Base-by-base conservation (phyloP, 53 echinoderm and acorn worm species). In the Apostichopus leukothele region DNA sequence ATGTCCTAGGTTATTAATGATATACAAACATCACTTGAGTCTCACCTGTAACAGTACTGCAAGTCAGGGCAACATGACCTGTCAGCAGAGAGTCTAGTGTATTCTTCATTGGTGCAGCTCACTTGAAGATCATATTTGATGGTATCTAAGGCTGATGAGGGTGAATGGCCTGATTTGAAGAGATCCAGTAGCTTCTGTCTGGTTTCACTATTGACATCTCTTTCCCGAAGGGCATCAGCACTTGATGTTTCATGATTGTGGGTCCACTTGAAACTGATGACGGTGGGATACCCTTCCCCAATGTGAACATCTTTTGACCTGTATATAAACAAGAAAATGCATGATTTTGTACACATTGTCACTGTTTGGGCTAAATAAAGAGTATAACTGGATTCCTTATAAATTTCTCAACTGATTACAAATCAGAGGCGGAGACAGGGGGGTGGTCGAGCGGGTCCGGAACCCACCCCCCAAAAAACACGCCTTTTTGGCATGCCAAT, bases 261-360 rank as follows among this genome's bases (percentile, higher is more conserved):
- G n/a, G 52, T 25, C 20, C 60, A 89, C 23, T 9, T 75, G 0
- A 89, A 81, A 54, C 9, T 81, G 12, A 89, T 53, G 14, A 81
- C 59, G 52, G 93, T 91, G 57, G 90, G 93, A 87, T 60, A 91
- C 13, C 91, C 78, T 39, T 39, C 39, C 10, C 76, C 74, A 67
- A 91, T 66, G 60, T 89, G 90, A 11, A 19, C 21, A 83, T 93
- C 93, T 14, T 71, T 74, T 16, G 79, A 79, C 52, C 79, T 79
- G 18, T 1, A 18, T 51, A 8, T 10, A 79, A 79, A 39, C 10
- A 75, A 22, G 19, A 22, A 39, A 39, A 39, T 39, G 39, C 39
- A 39, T 39, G 39, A 39, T 39, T 39, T 39, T 39, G 39, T 39
- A 39, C 39, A 39, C 39, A 39, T 39, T 39, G 39, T 39, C 39